Percentiles rank a stretch among this genome's conserved stretches.
Conservation (phyloP, 2,888 invertebrate species). For the Trichacis sp. region DNA sequence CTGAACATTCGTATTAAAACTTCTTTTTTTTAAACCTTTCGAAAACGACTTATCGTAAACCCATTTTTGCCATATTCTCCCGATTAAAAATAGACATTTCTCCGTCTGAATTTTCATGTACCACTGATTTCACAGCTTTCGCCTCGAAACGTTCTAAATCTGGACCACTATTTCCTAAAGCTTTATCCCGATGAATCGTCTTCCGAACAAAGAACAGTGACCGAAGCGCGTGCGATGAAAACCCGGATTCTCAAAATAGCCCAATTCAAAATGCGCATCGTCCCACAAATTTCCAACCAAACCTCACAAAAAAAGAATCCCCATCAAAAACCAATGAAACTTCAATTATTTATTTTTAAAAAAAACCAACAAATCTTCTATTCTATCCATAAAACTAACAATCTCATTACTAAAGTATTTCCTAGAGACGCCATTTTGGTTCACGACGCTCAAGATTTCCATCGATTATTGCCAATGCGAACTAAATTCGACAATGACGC, state of each 20-base stretch:
- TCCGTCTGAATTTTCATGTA: not conserved
- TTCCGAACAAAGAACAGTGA: constrained; percentile 34
- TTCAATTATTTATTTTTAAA: too few relatives aligned
- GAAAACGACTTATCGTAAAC: too few relatives aligned
- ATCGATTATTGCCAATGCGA: not conserved
- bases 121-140: too few relatives aligned
- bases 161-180: constrained; percentile 14
- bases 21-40: too few relatives aligned
- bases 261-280: constrained; percentile 21
- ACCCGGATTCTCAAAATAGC: constrained; percentile 22
- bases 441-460: too few relatives aligned
- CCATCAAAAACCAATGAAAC: not conserved
- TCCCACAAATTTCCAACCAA: not conserved
- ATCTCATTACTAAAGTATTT: too few relatives aligned
- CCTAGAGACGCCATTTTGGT: too few relatives aligned
- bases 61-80: too few relatives aligned
- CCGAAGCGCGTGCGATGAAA: constrained; percentile 16
- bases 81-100: not conserved
- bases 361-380: too few relatives aligned
- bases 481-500: not conserved
- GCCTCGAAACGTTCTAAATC: constrained; percentile 13
- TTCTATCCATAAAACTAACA: too few relatives aligned
- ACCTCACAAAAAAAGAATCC: too few relatives aligned
- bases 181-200: constrained; percentile 14
- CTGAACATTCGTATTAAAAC: not conserved